These are phyloP conservation scores for Propithecus deckenii DNA, from an alignment of 2,797 vertebrate genomes.

Conservation along the genomic window DNA sequence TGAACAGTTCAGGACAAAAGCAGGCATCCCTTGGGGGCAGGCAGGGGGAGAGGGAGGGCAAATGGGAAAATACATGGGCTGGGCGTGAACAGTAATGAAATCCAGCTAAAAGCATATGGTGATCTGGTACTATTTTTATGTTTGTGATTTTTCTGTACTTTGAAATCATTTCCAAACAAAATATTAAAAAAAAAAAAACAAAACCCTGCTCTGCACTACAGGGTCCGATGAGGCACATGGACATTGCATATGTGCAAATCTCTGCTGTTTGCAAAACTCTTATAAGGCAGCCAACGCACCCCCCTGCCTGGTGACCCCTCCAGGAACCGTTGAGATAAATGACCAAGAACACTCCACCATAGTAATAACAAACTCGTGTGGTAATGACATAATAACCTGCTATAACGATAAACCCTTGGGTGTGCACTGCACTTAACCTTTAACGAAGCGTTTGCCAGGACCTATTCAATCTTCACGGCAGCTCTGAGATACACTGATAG, in stretches of 20 bases:
- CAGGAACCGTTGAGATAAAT: neutral
- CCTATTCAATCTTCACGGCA: accelerated
- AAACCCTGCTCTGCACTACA: neutral
- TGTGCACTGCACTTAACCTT: neutral
- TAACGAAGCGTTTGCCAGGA: neutral
- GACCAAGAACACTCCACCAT: accelerated
- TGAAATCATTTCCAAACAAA: neutral
- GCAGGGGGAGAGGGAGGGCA: accelerated
- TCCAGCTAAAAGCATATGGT: neutral
- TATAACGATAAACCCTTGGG: accelerated
- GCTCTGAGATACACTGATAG: neutral
- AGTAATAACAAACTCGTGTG: accelerated
- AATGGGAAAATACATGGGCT: accelerated
- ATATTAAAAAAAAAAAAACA: neutral
- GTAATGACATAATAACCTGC: neutral
- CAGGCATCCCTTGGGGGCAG: neutral
- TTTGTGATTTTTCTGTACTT: neutral
- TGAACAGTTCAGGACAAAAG: neutral
- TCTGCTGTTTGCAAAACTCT: neutral
- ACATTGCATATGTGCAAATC: accelerated
- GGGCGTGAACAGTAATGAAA: neutral
- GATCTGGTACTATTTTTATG: neutral
- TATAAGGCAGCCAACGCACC: neutral
- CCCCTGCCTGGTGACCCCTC: neutral
- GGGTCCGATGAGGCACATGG: accelerated